Percentiles rank a stretch among this genome's conserved stretches.
These are phyloP conservation scores for Todus mexicanus DNA, from an alignment of 2,797 vertebrate species.

Conservation along the genomic window DNA sequence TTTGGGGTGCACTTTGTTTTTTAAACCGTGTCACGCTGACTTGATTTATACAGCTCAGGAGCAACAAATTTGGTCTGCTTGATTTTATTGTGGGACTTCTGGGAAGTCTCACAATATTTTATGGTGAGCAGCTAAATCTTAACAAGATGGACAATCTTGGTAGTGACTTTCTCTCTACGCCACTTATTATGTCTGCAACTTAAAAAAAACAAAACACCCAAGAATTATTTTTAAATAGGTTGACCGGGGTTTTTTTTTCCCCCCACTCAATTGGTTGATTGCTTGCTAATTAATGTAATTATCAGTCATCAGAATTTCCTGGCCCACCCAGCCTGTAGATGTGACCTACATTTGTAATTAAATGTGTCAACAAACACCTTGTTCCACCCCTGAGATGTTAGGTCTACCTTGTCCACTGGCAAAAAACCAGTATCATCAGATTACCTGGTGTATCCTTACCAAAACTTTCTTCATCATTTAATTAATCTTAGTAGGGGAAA, in stretches of 20 bases:
- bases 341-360: background rate
- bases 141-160: background rate
- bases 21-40: background rate
- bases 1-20: background rate
- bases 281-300: background rate
- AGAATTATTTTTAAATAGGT: background rate
- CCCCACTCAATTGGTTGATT: background rate
- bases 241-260: background rate
- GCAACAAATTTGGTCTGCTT: background rate
- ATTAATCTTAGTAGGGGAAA: too few species aligned
- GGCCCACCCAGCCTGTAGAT: background rate
- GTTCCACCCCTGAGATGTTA: background rate
- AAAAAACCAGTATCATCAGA: background rate
- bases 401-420: background rate
- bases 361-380: background rate
- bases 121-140: background rate
- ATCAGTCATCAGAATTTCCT: background rate
- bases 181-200: background rate
- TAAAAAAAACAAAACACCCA: fast-evolving
- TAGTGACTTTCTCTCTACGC: background rate
- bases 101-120: background rate
- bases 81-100: background rate
- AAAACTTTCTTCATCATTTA: background rate
- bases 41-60: background rate
- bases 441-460: background rate